Evolutionary conservation across 2,797 vertebrate genomes (phyloP).

Genomic region (Psittacula derbiana): DNA sequence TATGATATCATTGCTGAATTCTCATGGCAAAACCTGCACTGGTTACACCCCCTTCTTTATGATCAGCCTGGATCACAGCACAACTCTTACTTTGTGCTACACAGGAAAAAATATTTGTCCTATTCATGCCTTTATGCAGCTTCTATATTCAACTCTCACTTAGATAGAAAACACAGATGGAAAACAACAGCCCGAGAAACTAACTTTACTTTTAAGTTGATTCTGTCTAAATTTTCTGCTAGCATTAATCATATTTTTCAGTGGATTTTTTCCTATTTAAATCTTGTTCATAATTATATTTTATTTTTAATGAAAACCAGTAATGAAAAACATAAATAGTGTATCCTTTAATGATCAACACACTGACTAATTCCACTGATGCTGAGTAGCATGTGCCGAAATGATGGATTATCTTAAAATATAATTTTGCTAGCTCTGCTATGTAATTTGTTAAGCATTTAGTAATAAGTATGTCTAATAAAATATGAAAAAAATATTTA

Average conservation of each 20-base stretch:
- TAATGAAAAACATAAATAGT: conserved; percentile 74
- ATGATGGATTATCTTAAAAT: conserved; percentile 79
- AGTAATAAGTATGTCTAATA: conserved; percentile 83
- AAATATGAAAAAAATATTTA: conserved; percentile 84
- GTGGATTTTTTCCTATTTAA: neutral
- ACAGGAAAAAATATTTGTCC: neutral
- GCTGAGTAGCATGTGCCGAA: conserved; percentile 75
- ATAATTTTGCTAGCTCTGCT: conserved; percentile 76
- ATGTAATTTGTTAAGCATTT: conserved; percentile 81
- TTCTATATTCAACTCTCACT: neutral
- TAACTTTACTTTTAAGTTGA: conserved; percentile 5
- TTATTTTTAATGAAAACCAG: conserved; percentile 58
- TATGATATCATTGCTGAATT: neutral
- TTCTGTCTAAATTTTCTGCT: neutral
- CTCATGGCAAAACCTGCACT: neutral
- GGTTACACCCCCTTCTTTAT: neutral
- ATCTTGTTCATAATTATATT: conserved; percentile 39
- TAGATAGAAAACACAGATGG: neutral
- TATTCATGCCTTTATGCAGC: neutral
- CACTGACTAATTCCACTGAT: conserved; percentile 69
- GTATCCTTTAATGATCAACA: conserved; percentile 72
- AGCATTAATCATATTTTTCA: conserved; percentile 46
- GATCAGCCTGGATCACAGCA: neutral
- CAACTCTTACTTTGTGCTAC: neutral
- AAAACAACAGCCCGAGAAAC: conserved; percentile 5